Evolutionary conservation across 2,113 vertebrate genomes (phyloP).

Genomic region (Psammodynastes pulverulentus): DNA sequence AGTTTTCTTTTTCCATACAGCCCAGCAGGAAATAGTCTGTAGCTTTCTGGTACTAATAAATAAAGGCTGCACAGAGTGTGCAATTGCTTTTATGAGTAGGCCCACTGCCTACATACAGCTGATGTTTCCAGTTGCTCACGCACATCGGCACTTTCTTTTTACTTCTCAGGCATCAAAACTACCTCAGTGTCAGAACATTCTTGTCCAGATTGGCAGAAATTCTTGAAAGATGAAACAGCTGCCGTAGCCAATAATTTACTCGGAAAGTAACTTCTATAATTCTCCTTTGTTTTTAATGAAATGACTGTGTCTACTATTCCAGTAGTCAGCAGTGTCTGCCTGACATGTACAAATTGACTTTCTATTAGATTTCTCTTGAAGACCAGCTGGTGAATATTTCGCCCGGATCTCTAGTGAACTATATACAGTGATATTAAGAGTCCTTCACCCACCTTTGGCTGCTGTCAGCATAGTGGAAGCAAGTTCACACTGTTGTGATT

Average conservation of each 20-base stretch:
- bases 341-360: not conserved
- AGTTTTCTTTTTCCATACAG: not conserved
- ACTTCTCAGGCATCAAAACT: not conserved
- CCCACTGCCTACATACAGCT: not conserved
- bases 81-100: not conserved
- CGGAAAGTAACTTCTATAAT: not conserved
- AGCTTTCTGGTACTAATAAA: not conserved
- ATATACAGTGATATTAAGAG: not conserved
- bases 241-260: not conserved
- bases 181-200: not conserved
- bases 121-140: not conserved
- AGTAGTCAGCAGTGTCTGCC: not conserved
- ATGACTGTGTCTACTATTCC: not conserved
- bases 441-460: conserved; percentile 79
- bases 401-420: not conserved
- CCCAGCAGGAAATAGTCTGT: not conserved
- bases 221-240: not conserved
- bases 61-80: no score
- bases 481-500: conserved; percentile 97
- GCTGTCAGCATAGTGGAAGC: conserved; percentile 98
- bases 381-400: not conserved
- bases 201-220: not conserved
- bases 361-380: not conserved
- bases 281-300: not conserved
- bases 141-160: not conserved